Evolutionary conservation across 1,140 invertebrate species (phyloP).

Genomic region (Oryctes rhinoceros): DNA sequence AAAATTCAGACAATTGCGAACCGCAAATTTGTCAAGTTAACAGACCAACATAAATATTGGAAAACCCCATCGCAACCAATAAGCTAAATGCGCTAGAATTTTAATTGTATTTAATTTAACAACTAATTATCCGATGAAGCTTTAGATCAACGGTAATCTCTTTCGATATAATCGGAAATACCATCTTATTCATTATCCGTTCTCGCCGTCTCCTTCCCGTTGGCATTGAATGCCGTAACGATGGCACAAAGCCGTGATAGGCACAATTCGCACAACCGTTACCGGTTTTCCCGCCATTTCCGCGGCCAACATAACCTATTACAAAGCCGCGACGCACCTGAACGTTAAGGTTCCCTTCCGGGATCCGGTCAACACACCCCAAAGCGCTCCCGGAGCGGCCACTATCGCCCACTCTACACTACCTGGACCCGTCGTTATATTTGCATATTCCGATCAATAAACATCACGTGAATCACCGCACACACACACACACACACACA

Average conservation of each 20-base stretch:
- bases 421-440: slow-evolving; percentile 18
- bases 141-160: too few species aligned
- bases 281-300: slow-evolving; percentile 24
- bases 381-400: slow-evolving; percentile 18
- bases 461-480: slow-evolving; percentile 30
- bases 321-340: neutral
- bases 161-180: neutral
- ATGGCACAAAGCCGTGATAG: neutral
- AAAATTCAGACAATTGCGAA: too few species aligned
- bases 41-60: too few species aligned
- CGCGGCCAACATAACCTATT: slow-evolving; percentile 5
- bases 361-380: slow-evolving; percentile 28
- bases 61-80: too few species aligned
- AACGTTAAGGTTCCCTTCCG: neutral
- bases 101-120: too few species aligned
- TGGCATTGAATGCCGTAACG: neutral
- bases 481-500: neutral
- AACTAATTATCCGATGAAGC: neutral
- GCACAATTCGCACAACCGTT: neutral
- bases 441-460: slow-evolving; percentile 34
- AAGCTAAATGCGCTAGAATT: too few species aligned
- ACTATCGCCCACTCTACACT: slow-evolving; percentile 12
- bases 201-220: neutral
- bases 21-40: too few species aligned
- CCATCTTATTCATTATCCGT: slow-evolving; percentile 24